Base-by-base conservation (phyloP, 2,888 invertebrate species). In the Horisme vitalbata region DNA sequence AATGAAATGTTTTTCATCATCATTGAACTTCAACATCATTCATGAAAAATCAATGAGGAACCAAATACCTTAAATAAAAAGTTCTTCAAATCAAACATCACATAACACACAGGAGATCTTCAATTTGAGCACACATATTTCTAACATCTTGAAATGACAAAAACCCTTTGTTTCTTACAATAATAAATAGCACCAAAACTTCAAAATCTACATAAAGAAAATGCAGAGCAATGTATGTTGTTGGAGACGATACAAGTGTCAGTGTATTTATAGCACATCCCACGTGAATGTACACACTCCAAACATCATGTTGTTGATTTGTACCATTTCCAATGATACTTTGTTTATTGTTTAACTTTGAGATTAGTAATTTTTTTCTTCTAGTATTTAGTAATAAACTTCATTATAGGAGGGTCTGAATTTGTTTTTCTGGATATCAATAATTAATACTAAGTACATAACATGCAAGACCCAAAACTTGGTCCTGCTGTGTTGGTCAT, bases 241-340 rank as follows among this genome's bases (percentile, higher is more conserved):
- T 41, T 34, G 41, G 33, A 31, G 20, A 54, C 21, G 53, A 51
- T 41, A 38, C 54, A 50, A 63, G 72, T 74, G 78, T 75, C 70
- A 75, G 77, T 67, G 18, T 87, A 87, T 85, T 83, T 79, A 72
- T 87, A 87, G 86, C 35, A 45, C 80, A 75, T 70, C 80, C 78
- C 80, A 84, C 79, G 64, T 82, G 79, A 82, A 24, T 32, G 38
- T 51, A 34, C 35, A 41, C 61, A 70, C 53, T 62, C 67, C 65
- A 71, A 64, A 66, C 56, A 65, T 60, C 52, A 50, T 41, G 50
- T 56, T 38, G 52, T 57, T 46, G 64, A 52, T 55, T 55, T 56
- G 54, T 58, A 45, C 54, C 51, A 36, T 49, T 53, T 37, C 45
- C 41, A 59, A 51, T 46, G 57, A 46, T 41, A 52, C 35, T 30